Evolutionary conservation across 2,888 invertebrate species (phyloP).

Genomic region (Euzetes globulus): DNA sequence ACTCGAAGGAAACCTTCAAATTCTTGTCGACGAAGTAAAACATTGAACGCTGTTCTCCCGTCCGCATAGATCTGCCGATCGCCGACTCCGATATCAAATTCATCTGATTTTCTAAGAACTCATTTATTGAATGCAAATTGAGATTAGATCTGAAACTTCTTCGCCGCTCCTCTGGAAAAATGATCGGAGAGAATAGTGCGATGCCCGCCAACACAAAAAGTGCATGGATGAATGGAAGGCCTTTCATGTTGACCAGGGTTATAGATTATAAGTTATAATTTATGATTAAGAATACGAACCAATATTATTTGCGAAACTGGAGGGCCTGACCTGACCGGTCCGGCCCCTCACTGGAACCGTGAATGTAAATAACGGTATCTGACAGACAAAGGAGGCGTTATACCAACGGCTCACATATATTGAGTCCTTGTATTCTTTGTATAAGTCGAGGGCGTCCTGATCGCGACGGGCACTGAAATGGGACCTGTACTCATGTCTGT

Average conservation of each 20-base stretch:
- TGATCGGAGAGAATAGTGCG: conserved; percentile 23
- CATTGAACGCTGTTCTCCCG: not conserved
- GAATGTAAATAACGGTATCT: not conserved
- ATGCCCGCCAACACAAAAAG: conserved; percentile 13
- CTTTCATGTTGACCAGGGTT: not conserved
- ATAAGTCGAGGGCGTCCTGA: not conserved
- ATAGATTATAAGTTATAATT: no score
- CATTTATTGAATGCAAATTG: not conserved
- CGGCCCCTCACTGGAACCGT: not conserved
- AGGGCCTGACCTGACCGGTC: not conserved
- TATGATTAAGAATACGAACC: not conserved
- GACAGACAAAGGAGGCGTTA: not conserved
- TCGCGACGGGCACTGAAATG: no score
- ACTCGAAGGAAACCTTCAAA: not conserved
- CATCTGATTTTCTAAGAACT: not conserved
- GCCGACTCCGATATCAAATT: not conserved
- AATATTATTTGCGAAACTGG: not conserved
- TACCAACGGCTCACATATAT: not conserved
- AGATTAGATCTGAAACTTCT: not conserved
- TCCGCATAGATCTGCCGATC: not conserved
- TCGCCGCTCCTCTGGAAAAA: conserved; percentile 24
- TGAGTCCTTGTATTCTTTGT: not conserved
- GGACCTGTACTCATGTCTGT: no score
- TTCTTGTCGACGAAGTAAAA: not conserved
- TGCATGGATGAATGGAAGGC: not conserved